phyloP scores from a whole-genome alignment of 2,888 invertebrate species.

The Zaprionus bogoriensis region DNA sequence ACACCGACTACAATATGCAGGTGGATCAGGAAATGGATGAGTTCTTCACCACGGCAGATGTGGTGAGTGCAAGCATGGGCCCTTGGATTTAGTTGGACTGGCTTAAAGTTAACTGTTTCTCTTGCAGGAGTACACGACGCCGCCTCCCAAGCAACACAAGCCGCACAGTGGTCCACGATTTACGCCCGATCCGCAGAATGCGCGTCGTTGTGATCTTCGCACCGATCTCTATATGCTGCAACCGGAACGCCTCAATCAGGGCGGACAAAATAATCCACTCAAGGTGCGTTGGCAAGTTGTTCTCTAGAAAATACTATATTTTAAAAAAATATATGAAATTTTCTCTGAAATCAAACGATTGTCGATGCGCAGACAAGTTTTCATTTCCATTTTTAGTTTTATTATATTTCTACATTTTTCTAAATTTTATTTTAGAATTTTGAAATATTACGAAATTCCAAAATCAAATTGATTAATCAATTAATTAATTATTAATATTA shows the following conservation, averaged over 20 bases:
- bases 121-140: slow-evolving; percentile 81
- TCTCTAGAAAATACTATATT: too few species aligned
- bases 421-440: too few species aligned
- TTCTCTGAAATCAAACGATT: too few species aligned
- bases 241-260: slow-evolving; percentile 90
- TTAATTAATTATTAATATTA: too few species aligned
- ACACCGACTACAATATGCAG: slow-evolving; percentile 80
- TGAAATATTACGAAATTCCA: too few species aligned
- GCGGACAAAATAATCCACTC: slow-evolving; percentile 90
- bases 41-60: slow-evolving; percentile 81
- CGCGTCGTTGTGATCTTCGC: slow-evolving; percentile 92
- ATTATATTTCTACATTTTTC: too few species aligned
- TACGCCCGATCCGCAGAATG: slow-evolving; percentile 85
- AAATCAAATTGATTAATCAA: too few species aligned
- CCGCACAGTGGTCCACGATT: slow-evolving; percentile 81
- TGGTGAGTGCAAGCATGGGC: slow-evolving; percentile 58
- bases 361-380: too few species aligned
- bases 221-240: slow-evolving; percentile 93
- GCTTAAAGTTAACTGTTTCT: background rate
- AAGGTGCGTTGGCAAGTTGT: too few species aligned
- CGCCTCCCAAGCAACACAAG: slow-evolving; percentile 79
- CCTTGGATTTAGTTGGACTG: background rate
- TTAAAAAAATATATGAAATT: too few species aligned
- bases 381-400: too few species aligned
- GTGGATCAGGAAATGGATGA: slow-evolving; percentile 82